These are phyloP conservation scores for Scaptodrosophila latifasciaeformis DNA, from an alignment of 2,888 invertebrate genomes.

Conservation along the genomic window DNA sequence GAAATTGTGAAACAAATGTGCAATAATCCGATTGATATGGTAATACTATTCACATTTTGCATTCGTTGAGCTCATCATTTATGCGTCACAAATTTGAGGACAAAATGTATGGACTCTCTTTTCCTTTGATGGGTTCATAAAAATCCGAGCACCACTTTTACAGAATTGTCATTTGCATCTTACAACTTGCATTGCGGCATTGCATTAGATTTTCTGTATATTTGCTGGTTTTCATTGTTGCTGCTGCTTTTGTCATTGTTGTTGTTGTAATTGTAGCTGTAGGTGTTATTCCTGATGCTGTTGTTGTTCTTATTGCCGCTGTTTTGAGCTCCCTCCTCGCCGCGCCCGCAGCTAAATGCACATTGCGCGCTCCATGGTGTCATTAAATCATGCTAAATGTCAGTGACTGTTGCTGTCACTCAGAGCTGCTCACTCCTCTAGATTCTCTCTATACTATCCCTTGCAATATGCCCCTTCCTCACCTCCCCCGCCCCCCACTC, in stretches of 20 bases:
- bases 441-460: no score
- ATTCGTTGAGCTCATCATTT: no score
- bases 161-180: constrained; percentile 59
- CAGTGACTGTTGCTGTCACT: constrained; percentile 62
- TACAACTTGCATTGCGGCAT: constrained; percentile 35
- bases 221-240: no score
- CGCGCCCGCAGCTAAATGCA: constrained; percentile 23
- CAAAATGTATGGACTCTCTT: no score
- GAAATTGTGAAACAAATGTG: no score
- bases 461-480: neutral
- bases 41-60: no score
- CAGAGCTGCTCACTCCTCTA: constrained; percentile 23
- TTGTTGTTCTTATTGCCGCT: neutral
- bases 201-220: constrained; percentile 4
- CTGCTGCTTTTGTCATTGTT: no score
- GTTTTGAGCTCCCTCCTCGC: constrained; percentile 2
- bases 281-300: neutral
- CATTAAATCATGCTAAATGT: constrained; percentile 70
- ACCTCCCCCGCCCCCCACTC: neutral
- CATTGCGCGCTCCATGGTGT: constrained; percentile 28
- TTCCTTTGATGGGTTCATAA: no score
- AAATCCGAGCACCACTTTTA: no score
- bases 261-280: neutral
- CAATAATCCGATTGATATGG: no score
- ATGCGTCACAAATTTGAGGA: no score